Conservation (phyloP, 2,113 vertebrate genomes). For the Condylura cristata region DNA sequence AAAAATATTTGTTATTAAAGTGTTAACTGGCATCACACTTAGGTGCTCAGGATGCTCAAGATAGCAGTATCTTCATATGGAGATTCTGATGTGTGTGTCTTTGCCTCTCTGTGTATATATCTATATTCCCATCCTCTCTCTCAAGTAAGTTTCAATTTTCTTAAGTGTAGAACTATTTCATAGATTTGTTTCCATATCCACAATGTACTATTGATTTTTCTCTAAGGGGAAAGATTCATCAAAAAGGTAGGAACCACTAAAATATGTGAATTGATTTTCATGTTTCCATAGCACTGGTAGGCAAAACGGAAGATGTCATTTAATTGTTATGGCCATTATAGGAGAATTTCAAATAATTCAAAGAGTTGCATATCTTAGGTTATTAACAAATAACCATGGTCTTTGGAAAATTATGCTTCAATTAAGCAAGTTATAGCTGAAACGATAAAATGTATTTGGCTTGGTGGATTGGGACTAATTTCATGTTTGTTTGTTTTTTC, state of each 20-base stretch:
- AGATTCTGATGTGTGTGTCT: background rate
- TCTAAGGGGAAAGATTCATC: background rate
- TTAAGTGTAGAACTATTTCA: background rate
- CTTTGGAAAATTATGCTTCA: background rate
- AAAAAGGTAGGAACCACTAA: background rate
- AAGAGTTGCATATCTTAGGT: background rate
- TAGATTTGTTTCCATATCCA: background rate
- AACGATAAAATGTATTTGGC: background rate
- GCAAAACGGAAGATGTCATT: background rate
- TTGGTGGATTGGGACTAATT: background rate
- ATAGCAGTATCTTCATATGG: background rate
- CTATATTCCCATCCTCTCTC: background rate
- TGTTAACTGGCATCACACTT: background rate
- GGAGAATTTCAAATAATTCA: background rate
- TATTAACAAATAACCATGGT: background rate
- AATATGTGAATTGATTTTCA: background rate
- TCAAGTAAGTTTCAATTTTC: slow-evolving; percentile 20
- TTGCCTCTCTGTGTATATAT: background rate
- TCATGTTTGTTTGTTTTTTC: background rate
- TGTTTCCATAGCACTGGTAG: background rate
- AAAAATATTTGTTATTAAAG: background rate
- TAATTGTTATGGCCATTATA: background rate
- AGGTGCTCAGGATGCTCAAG: background rate
- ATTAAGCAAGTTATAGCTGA: background rate
- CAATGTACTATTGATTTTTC: background rate